phyloP scores from a whole-genome alignment of 35 echinoderm and acorn worm species.

The Lytechinus variegatus region DNA sequence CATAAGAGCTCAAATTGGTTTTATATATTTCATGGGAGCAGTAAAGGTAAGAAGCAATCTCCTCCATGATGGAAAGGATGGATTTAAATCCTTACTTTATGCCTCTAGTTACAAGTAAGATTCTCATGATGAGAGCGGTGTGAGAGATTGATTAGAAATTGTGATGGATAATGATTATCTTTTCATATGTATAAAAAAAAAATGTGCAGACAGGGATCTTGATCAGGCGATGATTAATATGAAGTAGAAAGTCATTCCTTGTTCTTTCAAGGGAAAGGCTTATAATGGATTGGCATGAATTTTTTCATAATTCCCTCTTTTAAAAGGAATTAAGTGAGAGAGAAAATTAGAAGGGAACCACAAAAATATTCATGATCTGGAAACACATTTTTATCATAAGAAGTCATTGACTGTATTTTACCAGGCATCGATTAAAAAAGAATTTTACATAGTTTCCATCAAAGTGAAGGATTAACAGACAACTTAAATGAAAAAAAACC shows the following conservation, averaged over 20 bases:
- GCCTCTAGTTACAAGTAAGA: conserved; percentile 5
- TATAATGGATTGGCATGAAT: not conserved
- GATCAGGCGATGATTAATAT: not conserved
- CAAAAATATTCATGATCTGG: not conserved
- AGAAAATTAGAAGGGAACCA: not conserved
- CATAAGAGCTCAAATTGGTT: too few relatives aligned
- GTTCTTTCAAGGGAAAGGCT: not conserved
- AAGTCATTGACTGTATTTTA: too few relatives aligned
- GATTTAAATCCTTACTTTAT: not conserved
- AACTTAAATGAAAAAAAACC: too few relatives aligned
- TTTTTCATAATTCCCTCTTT: not conserved
- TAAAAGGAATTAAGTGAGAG: not conserved
- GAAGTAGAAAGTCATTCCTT: not conserved
- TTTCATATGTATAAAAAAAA: not conserved
- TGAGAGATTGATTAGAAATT: not conserved
- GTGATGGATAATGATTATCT: not conserved
- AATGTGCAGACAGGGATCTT: not conserved
- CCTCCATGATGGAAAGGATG: not conserved
- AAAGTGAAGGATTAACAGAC: too few relatives aligned
- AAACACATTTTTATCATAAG: not conserved
- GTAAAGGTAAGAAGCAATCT: not conserved
- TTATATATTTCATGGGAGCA: too few relatives aligned
- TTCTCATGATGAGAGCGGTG: not conserved
- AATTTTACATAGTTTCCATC: too few relatives aligned
- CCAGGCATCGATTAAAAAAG: too few relatives aligned